phyloP scores from a whole-genome alignment of 2,113 vertebrate species.

The Aplodontia rufa region DNA sequence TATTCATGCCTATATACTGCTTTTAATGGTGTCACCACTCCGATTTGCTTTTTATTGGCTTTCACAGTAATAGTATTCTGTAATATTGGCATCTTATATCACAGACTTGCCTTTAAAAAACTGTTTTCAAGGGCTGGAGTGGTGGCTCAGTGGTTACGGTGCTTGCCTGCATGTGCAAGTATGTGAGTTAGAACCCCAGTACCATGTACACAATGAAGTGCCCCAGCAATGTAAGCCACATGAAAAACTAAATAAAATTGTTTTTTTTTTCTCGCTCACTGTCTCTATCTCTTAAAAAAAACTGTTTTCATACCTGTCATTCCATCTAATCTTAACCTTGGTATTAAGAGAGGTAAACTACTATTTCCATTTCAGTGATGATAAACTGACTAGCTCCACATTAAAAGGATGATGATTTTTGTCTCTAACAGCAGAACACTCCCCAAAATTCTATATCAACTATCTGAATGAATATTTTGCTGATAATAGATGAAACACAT shows the following conservation, averaged over 20 bases:
- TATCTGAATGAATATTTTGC: background rate
- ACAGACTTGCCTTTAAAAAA: background rate
- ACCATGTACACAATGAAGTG: too few relatives aligned
- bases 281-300: too few relatives aligned
- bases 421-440: background rate
- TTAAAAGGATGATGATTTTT: background rate
- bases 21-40: background rate
- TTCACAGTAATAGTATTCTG: background rate
- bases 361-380: background rate
- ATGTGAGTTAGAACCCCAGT: too few relatives aligned
- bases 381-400: background rate
- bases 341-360: background rate
- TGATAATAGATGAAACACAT: background rate
- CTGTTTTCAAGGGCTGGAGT: too few relatives aligned
- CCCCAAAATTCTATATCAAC: background rate
- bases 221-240: too few relatives aligned
- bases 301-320: background rate
- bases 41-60: background rate
- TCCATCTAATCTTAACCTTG: background rate
- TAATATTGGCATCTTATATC: background rate
- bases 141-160: too few relatives aligned
- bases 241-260: too few relatives aligned
- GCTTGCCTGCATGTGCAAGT: too few relatives aligned
- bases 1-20: background rate
- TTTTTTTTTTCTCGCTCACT: too few relatives aligned